Conservation (phyloP, 2,113 vertebrate genomes). For the Sciurus niger region DNA sequence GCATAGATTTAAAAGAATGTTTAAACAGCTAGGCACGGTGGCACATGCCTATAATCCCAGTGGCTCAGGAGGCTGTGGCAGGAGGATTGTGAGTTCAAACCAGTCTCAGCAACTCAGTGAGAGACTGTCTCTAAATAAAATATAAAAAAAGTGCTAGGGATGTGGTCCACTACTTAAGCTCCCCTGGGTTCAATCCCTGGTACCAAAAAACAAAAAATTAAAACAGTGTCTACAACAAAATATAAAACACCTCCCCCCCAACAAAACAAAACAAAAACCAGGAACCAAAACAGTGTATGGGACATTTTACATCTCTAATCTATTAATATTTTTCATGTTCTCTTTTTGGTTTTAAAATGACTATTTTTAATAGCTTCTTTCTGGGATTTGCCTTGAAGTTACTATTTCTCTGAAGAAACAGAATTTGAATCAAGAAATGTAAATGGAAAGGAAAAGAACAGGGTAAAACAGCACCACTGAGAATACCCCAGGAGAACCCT, state of each 20-base stretch:
- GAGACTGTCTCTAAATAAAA: no score
- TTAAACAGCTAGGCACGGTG: neutral
- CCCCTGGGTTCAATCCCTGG: no score
- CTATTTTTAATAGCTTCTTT: conserved; percentile 19
- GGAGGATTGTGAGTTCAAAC: no score
- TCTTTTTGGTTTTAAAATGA: neutral
- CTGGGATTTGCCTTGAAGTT: conserved; percentile 14
- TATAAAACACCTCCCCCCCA: no score
- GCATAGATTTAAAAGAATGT: neutral
- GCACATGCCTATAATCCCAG: no score
- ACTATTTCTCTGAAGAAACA: conserved; percentile 35
- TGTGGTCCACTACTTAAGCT: no score
- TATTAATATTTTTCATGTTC: conserved; percentile 8
- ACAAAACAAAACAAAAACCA: no score
- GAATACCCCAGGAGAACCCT: neutral
- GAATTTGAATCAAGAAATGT: neutral
- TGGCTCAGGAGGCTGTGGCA: no score
- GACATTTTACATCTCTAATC: neutral
- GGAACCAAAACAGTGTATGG: neutral
- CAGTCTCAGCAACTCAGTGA: no score
- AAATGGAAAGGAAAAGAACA: neutral
- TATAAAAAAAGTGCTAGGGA: no score
- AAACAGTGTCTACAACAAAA: no score
- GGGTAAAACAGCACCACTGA: neutral
- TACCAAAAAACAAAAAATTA: no score